These are phyloP conservation scores for Phenganax subtilis DNA, from an alignment of 92 coral and sea anemone genomes.

Conservation along the genomic window DNA sequence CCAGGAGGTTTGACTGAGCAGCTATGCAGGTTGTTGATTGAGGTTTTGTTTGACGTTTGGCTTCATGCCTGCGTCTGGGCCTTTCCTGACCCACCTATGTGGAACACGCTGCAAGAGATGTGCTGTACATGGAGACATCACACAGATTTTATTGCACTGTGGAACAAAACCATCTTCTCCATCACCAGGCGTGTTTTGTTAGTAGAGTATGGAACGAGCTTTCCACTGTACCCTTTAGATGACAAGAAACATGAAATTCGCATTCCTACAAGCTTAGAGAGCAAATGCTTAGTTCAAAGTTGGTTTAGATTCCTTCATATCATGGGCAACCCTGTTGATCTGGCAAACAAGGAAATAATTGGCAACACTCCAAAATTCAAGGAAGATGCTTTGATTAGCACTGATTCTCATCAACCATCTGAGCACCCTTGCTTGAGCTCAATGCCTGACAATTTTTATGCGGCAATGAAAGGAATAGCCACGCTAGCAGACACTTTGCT, in stretches of 20 bases:
- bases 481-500: conserved; percentile 71
- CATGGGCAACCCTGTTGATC: conserved; percentile 89
- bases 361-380: conserved; percentile 83
- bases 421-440: conserved; percentile 76
- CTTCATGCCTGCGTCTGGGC: conserved; percentile 75
- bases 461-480: conserved; percentile 91
- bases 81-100: conserved; percentile 87
- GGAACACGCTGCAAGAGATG: conserved; percentile 94
- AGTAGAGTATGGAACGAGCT: conserved; percentile 75
- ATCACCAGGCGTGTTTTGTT: conserved; percentile 76
- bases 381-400: conserved; percentile 82
- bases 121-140: conserved; percentile 96
- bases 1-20: conserved; percentile 89
- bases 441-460: conserved; percentile 83
- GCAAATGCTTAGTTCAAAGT: conserved; percentile 73
- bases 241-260: conserved; percentile 74
- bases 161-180: conserved; percentile 77
- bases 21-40: conserved; percentile 72
- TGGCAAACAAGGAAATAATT: conserved; percentile 72
- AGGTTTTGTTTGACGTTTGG: conserved; percentile 86
- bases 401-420: conserved; percentile 64
- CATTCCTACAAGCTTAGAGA: conserved; percentile 62
- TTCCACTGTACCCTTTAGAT: conserved; percentile 60
- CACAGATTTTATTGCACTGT: conserved; percentile 72
- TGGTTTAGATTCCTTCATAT: conserved; percentile 97